Evolutionary conservation across 2,888 invertebrate species (phyloP).

Genomic region (Meloe dianella): DNA sequence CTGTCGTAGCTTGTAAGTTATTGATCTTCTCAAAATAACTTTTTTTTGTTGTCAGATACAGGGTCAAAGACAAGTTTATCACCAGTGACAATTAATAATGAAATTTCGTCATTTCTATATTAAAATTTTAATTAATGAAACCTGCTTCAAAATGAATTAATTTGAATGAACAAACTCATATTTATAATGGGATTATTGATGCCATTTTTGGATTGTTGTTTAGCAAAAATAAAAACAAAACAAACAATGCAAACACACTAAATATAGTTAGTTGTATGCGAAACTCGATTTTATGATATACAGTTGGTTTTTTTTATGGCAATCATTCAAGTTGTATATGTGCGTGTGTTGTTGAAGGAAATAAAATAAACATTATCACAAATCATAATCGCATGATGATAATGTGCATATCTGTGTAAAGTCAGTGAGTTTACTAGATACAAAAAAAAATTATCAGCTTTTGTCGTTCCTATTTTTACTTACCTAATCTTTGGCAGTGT

Average conservation of each 20-base stretch:
- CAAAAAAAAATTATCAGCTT: not conserved
- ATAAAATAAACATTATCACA: no score
- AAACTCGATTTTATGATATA: not conserved
- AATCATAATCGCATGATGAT: no score
- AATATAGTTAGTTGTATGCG: not conserved
- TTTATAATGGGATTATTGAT: not conserved
- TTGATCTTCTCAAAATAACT: not conserved
- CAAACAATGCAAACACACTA: not conserved
- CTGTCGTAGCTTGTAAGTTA: not conserved
- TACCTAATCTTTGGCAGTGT: not conserved
- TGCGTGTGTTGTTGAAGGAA: no score
- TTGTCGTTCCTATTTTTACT: not conserved
- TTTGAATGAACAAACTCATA: not conserved
- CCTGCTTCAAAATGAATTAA: no score
- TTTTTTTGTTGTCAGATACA: not conserved
- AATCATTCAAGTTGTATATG: not conserved
- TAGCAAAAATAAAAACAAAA: not conserved
- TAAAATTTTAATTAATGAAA: not conserved
- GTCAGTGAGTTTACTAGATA: no score
- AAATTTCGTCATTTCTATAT: not conserved
- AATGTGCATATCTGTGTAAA: no score
- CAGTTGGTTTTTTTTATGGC: not conserved
- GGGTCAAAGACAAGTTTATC: not conserved
- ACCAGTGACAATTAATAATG: not conserved
- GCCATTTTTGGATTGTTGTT: conserved; percentile 3